phyloP scores from a whole-genome alignment of 2,888 invertebrate species.

The Thecocarcelia acutangulata region DNA sequence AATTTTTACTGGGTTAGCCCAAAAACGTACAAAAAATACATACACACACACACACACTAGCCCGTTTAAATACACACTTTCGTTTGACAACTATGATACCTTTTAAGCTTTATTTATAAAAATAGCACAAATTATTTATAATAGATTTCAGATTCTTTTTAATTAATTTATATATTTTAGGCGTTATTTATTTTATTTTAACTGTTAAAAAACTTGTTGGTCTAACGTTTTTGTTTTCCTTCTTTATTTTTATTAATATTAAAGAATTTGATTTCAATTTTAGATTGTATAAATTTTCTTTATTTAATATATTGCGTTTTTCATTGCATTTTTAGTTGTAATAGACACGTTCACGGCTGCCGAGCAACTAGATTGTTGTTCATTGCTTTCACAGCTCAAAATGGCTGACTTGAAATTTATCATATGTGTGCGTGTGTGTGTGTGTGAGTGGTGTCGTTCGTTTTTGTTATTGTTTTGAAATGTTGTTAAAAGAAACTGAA shows the following conservation, averaged over 20 bases:
- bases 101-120: constrained; percentile 44
- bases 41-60: constrained; percentile 24
- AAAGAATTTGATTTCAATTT: background rate
- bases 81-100: constrained; percentile 5
- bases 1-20: constrained; percentile 64
- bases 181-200: background rate
- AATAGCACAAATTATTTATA: constrained; percentile 40
- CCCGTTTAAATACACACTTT: background rate
- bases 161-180: constrained; percentile 9
- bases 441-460: constrained; percentile 34
- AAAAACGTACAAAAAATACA: constrained; percentile 22
- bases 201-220: too few species aligned
- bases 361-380: constrained; percentile 74
- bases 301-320: constrained; percentile 26
- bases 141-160: background rate
- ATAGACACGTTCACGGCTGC: constrained; percentile 75
- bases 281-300: constrained; percentile 29
- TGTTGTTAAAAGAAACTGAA: constrained; percentile 68
- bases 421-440: constrained; percentile 42
- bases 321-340: constrained; percentile 32
- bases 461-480: constrained; percentile 72
- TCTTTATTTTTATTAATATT: too few species aligned
- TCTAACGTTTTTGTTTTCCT: too few species aligned
- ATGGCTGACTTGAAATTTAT: constrained; percentile 70
- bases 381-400: constrained; percentile 58